These are phyloP conservation scores for Calyptomena viridis DNA, from an alignment of 2,113 vertebrate genomes.

Conservation along the genomic window DNA sequence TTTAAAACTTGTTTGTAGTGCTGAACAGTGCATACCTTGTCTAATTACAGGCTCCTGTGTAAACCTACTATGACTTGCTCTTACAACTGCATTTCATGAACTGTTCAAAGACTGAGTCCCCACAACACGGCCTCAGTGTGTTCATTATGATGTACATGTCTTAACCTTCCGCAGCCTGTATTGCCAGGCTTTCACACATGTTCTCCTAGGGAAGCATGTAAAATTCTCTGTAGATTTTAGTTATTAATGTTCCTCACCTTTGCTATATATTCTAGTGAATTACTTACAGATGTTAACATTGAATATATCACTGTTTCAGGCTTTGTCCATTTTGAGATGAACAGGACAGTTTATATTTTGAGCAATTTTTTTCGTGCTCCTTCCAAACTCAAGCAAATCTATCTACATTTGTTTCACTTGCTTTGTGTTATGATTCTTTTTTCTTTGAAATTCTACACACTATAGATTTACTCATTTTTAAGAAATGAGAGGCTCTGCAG, in stretches of 20 bases:
- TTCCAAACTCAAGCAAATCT: background rate
- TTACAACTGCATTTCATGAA: background rate
- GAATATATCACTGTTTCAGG: background rate
- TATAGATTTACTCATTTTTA: background rate
- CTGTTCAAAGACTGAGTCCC: background rate
- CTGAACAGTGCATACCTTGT: background rate
- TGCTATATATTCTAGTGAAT: background rate
- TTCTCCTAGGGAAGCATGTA: background rate
- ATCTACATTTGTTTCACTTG: background rate
- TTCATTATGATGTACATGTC: background rate
- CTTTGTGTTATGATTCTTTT: background rate
- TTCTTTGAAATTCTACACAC: background rate
- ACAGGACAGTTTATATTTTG: background rate
- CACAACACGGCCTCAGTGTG: background rate
- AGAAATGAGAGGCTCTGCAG: background rate
- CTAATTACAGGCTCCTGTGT: background rate
- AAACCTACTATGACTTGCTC: background rate
- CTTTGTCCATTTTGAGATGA: background rate
- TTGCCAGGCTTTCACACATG: background rate
- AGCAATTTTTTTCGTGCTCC: background rate
- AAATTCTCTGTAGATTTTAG: background rate
- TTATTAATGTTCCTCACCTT: background rate
- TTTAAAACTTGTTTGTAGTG: background rate
- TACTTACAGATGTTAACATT: background rate
- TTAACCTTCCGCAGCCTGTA: accelerated